A percentile compares a stretch with the other conserved stretches of the same genome.
phyloP scores from a whole-genome alignment of 2,797 vertebrate genomes.

The Siniperca scherzeri region DNA sequence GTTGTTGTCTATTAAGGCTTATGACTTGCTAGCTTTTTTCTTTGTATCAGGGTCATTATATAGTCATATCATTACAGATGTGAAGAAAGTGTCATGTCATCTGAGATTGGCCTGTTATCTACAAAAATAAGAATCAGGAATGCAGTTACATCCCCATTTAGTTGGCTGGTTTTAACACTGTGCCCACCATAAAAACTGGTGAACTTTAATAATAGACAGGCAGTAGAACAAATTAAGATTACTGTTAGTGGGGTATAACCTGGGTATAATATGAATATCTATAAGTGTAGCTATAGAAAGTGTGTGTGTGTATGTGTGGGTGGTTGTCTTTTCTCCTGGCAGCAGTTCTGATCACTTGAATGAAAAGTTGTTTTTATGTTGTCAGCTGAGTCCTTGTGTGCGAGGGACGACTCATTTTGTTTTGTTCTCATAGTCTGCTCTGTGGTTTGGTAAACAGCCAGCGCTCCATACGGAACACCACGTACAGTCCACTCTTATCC shows the following conservation, averaged over 20 bases:
- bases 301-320: slow-evolving; percentile 18
- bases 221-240: not conserved
- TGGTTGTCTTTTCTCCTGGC: slow-evolving; percentile 47
- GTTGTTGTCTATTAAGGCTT: not conserved
- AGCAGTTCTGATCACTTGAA: slow-evolving; percentile 56
- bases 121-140: no score
- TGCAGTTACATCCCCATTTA: not conserved
- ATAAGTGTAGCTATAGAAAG: slow-evolving; percentile 1
- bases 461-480: not conserved
- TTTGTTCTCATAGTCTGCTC: slow-evolving; percentile 29
- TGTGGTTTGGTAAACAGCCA: slow-evolving; percentile 30
- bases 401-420: slow-evolving; percentile 24
- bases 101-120: no score
- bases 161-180: not conserved
- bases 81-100: no score
- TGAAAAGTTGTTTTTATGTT: slow-evolving; percentile 47
- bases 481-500: not conserved
- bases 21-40: no score
- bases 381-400: slow-evolving; percentile 31
- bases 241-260: not conserved
- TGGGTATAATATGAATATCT: not conserved
- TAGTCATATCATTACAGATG: no score
- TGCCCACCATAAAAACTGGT: not conserved
- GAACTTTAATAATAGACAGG: not conserved
- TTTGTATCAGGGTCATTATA: no score